Conservation (phyloP, 2,797 vertebrate genomes). For the Sorex maritimensis region DNA sequence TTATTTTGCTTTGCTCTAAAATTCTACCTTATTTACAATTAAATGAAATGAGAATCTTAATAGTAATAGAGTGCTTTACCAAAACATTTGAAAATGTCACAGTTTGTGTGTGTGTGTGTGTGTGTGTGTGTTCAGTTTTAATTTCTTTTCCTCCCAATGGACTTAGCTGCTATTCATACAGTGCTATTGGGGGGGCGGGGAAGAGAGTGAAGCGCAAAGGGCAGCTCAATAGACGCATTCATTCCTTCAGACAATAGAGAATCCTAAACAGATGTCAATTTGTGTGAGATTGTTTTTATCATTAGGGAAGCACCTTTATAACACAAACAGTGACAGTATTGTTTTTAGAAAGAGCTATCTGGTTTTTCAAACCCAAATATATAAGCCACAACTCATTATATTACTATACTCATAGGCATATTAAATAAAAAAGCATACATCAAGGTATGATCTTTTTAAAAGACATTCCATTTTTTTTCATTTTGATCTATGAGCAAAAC, state of each 20-base stretch:
- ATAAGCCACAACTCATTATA: constrained; percentile 16
- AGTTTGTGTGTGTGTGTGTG: not conserved
- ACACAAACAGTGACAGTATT: not conserved
- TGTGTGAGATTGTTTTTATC: constrained; percentile 53
- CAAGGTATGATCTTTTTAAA: not conserved
- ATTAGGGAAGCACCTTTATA: constrained; percentile 30
- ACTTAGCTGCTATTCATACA: constrained; percentile 62
- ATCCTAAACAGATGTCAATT: not conserved
- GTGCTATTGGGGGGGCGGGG: not conserved
- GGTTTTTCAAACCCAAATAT: not conserved
- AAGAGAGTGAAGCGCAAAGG: constrained; percentile 3
- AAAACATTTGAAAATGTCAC: constrained; percentile 81
- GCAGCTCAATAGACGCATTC: constrained; percentile 10
- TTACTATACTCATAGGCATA: not conserved
- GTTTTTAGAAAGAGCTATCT: not conserved
- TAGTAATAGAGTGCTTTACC: constrained; percentile 74
- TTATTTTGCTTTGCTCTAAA: constrained; percentile 76
- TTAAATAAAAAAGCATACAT: not conserved
- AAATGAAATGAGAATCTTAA: constrained; percentile 78
- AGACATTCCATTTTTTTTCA: not conserved
- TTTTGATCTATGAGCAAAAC: not conserved
- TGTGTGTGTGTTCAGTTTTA: not conserved
- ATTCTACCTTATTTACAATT: constrained; percentile 88
- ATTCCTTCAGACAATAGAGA: not conserved
- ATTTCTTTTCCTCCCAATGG: not conserved